Evolutionary conservation across 2,888 invertebrate species (phyloP), one percentile per base, ranked within the genome.

Genomic region (Euzophera pinguis): DNA sequence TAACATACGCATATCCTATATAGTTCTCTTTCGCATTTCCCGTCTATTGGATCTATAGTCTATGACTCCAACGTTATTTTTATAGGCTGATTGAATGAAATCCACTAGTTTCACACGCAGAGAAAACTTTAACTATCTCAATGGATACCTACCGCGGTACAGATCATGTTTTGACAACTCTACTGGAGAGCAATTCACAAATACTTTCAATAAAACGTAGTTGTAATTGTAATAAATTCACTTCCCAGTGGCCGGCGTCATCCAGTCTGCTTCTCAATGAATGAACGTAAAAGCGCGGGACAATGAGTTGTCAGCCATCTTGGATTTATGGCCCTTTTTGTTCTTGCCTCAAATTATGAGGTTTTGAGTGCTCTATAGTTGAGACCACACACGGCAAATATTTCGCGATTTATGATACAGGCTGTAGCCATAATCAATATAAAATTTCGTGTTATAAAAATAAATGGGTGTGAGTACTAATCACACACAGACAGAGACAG

Each of bases 311-410:
- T 72, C 73, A 64, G 68, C 71, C 64, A 67, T 67, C 63, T 65
- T 61, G 62, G 61, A 88, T 88, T 89, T 89, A 89, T 87, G 75
- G 71, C 69, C 32, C 12, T 62, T 69, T 68, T 87, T 89, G 88
- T 88, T 87, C 84, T 84, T 81, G 65, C 50, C 50, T 53, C 60
- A 62, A 66, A 65, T 75, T 74, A 74, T 71, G 70, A 75, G 69
- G 68, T 68, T 67, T 67, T 60, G 63, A 68, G 64, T 67, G 59
- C 65, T 71, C 62, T 65, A 62, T 59, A 60, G 69, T 68, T 63
- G 47, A 62, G 87, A 88, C 88, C 88, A 88, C 88, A 87, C 88
- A 81, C 65, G 59, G 45, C 3, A 13, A 43, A 17, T 58, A 48
- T 58, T 58, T 69, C 72, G 74, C 78, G 69, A 75, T 73, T 62